Evolutionary conservation across 2,888 invertebrate species (phyloP), one percentile per base, ranked within the genome.

Genomic region (Macroteleia sp.): DNA sequence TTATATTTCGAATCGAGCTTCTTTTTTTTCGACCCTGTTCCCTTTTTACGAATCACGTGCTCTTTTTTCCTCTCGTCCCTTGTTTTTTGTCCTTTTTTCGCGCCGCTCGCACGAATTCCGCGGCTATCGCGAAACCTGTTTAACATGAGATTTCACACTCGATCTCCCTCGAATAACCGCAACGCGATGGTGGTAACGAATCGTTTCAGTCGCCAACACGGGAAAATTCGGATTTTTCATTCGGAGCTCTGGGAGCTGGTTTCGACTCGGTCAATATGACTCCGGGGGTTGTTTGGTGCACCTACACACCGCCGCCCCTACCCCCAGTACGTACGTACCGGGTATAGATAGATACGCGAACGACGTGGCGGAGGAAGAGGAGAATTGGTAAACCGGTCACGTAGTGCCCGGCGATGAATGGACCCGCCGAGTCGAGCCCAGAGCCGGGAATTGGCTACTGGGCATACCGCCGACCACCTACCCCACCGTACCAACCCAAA

Each of bases 381-480:
- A 79, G 87, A 86, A 89, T 91, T 89, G 87, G 89, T 87, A 91
- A 89, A 89, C 90, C 87, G 89, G 90, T 91, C 91, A 91, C 91
- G 91, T 91, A 91, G 87, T 88, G 87, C 88, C 83, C 89, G 86
- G 89, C 90, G 89, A 91, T 90, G 91, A 91, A 91, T 91, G 91
- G 90, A 91, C 89, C 91, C 89, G 88, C 87, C 90, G 90, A 90
- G 88, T 88, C 88, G 88, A 90, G 89, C 88, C 86, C 87, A 82
- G 88, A 87, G 88, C 87, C 86, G 87, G 90, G 90, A 91, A 91
- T 91, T 90, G 89, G 91, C 91, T 91, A 90, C 89, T 85, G 89
- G 90, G 89, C 88, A 88, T 87, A 89, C 86, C 88, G 85, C 79
- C 88, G 87, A 87, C 88, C 88, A 89, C 87, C 88, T 87, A 89